These are phyloP conservation scores for Drosophila paramelanica DNA, from an alignment of 2,888 invertebrate species.

Conservation along the genomic window DNA sequence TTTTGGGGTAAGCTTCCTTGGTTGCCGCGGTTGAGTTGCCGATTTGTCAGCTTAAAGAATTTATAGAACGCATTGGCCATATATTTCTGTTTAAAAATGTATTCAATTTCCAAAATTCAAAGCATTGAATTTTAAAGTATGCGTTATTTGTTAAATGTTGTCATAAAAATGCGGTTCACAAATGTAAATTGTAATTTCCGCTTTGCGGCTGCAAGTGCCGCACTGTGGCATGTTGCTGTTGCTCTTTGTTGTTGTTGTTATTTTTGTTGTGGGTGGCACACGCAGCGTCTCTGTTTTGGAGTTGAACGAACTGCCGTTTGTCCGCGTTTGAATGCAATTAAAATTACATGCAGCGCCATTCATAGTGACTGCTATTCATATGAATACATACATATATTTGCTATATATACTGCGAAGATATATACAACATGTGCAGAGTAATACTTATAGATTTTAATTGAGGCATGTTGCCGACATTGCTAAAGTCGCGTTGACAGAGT, in stretches of 20 bases:
- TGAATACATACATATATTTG: conserved; percentile 23
- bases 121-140: conserved; percentile 38
- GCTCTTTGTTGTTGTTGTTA: conserved; percentile 5
- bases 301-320: conserved; percentile 74
- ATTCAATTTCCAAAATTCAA: conserved; percentile 8
- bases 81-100: neutral
- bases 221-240: conserved; percentile 23
- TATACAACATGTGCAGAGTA: neutral
- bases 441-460: conserved; percentile 75
- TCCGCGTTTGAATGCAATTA: conserved; percentile 75
- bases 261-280: conserved; percentile 18
- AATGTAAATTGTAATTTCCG: conserved; percentile 72
- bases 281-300: conserved; percentile 27
- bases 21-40: conserved; percentile 28
- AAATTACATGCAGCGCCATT: conserved; percentile 65
- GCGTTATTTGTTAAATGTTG: conserved; percentile 51
- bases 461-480: conserved; percentile 41
- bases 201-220: conserved; percentile 34
- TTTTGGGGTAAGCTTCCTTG: conserved; percentile 12
- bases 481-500: conserved; percentile 66
- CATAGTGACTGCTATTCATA: conserved; percentile 55
- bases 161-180: conserved; percentile 62
- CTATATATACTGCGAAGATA: neutral
- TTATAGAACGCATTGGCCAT: conserved; percentile 1
- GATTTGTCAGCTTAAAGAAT: conserved; percentile 31